phyloP scores from a whole-genome alignment of 1,140 invertebrate genomes.

The Piezodorus guildinii region DNA sequence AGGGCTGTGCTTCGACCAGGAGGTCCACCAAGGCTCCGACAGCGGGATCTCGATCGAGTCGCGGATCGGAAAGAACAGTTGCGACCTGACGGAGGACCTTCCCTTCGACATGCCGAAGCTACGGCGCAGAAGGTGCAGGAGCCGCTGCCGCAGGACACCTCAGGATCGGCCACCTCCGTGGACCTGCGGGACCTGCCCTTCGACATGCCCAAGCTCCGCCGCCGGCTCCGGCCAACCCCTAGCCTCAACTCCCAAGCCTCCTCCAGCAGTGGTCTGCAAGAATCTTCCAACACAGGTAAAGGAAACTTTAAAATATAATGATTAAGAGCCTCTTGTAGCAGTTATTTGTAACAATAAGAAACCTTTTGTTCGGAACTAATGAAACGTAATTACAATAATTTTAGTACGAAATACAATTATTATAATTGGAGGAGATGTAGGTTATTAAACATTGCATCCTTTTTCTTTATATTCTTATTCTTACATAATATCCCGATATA shows the following conservation, averaged over 20 bases:
- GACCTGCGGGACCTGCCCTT: constrained; percentile 70
- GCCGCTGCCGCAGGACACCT: constrained; percentile 36
- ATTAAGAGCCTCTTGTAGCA: no score
- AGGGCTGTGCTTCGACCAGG: constrained; percentile 49
- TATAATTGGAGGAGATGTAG: no score
- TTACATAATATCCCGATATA: no score
- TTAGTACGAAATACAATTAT: no score
- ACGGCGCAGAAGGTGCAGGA: constrained; percentile 36
- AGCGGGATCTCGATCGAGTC: constrained; percentile 76
- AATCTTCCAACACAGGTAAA: constrained; percentile 39
- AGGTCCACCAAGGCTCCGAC: constrained; percentile 65
- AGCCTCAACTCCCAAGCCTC: constrained; percentile 54
- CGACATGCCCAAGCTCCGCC: constrained; percentile 75
- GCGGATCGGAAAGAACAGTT: constrained; percentile 1
- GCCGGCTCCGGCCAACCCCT: constrained; percentile 41
- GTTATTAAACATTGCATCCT: no score
- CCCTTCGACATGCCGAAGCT: constrained; percentile 87
- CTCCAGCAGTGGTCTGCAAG: constrained; percentile 61
- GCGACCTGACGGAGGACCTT: constrained; percentile 47
- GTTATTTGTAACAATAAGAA: no score
- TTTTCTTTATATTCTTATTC: no score
- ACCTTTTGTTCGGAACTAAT: no score
- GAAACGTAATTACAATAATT: no score
- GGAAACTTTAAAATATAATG: background rate
- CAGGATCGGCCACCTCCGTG: constrained; percentile 56